These are phyloP conservation scores for Hydrotaea cyrtoneurina DNA, from an alignment of 2,888 invertebrate genomes.

Conservation along the genomic window DNA sequence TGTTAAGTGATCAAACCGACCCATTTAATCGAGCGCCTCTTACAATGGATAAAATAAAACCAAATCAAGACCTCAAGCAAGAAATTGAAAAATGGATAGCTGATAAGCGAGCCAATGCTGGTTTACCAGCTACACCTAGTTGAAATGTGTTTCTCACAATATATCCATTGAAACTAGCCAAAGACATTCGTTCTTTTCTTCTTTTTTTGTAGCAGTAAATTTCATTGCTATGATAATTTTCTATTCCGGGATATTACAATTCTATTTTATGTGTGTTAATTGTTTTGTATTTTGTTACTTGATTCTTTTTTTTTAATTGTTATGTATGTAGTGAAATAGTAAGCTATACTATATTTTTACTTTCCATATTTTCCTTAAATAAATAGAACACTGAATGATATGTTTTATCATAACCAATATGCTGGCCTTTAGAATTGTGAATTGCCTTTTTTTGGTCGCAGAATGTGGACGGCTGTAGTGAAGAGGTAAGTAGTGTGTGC, in stretches of 20 bases:
- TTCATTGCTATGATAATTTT: not conserved
- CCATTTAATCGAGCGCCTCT: conserved; percentile 96
- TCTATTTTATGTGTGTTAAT: not conserved
- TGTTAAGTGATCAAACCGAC: conserved; percentile 95
- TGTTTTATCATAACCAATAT: too few relatives aligned
- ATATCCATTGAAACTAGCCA: conserved; percentile 39
- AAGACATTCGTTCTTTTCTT: conserved; percentile 39
- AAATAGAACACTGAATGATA: too few relatives aligned
- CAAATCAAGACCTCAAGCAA: conserved; percentile 88
- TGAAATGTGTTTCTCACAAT: conserved; percentile 13
- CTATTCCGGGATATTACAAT: not conserved
- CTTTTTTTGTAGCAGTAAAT: not conserved
- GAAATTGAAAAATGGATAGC: conserved; percentile 91
- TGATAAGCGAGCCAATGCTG: conserved; percentile 81
- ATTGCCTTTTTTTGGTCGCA: too few relatives aligned
- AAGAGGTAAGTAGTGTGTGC: too few relatives aligned
- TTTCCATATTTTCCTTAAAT: too few relatives aligned
- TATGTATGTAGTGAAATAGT: not conserved
- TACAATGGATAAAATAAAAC: conserved; percentile 94
- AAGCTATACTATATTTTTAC: conserved; percentile 6
- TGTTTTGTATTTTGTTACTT: not conserved
- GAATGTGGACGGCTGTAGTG: too few relatives aligned
- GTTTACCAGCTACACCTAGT: conserved; percentile 21
- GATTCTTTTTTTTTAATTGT: not conserved
- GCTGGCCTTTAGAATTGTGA: too few relatives aligned